phyloP scores from a whole-genome alignment of 2,113 vertebrate genomes.

The Prochilodus magdalenae region DNA sequence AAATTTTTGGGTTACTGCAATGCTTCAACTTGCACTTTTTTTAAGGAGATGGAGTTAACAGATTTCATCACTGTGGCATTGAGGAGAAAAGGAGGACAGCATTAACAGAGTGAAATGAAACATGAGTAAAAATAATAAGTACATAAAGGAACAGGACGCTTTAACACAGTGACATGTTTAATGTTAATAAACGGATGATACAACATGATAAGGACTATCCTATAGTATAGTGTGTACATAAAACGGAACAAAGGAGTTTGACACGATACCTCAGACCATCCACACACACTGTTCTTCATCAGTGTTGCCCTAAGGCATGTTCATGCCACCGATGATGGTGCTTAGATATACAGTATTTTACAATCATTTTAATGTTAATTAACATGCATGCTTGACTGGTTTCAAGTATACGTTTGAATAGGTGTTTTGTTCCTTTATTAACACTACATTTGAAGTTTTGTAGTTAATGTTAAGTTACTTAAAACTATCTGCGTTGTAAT shows the following conservation, averaged over 20 bases:
- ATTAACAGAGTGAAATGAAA: neutral
- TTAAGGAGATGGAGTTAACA: constrained; percentile 33
- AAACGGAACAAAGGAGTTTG: neutral
- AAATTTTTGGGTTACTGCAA: constrained; percentile 11
- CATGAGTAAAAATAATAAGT: neutral
- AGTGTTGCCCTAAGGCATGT: constrained; percentile 26
- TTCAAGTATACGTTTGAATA: constrained; percentile 72
- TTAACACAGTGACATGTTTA: too few relatives aligned
- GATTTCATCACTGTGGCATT: constrained; percentile 30
- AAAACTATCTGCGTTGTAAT: neutral
- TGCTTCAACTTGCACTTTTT: constrained; percentile 65
- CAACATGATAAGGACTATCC: neutral
- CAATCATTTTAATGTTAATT: constrained; percentile 67
- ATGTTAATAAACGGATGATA: neutral
- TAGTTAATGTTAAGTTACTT: constrained; percentile 17
- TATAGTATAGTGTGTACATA: neutral
- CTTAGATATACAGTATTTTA: constrained; percentile 51
- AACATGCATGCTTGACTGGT: constrained; percentile 80
- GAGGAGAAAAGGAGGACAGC: constrained; percentile 12
- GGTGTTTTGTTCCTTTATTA: constrained; percentile 30
- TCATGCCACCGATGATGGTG: constrained; percentile 45
- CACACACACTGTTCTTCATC: constrained; percentile 10
- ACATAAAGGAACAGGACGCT: neutral
- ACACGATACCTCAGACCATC: neutral
- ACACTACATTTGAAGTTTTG: constrained; percentile 32